These are phyloP conservation scores for Emydura subglobosa DNA, from an alignment of 2,113 vertebrate species.

Conservation along the genomic window DNA sequence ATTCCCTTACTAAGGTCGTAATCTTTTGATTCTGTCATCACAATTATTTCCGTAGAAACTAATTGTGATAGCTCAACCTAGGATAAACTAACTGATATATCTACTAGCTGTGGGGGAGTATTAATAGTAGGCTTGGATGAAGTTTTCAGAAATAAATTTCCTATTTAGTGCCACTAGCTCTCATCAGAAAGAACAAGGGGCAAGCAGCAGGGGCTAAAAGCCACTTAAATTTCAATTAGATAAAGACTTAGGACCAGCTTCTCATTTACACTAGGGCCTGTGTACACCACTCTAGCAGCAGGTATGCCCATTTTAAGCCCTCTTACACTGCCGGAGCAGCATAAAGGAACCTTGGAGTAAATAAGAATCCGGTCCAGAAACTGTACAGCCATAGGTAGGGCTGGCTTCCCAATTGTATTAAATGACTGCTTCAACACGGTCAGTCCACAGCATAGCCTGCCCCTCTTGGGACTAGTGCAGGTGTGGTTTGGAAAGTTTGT, in stretches of 20 bases:
- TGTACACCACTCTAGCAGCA: not conserved
- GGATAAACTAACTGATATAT: not conserved
- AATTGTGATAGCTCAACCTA: not conserved
- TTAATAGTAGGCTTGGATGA: not conserved
- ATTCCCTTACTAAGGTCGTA: not conserved
- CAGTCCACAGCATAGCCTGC: not conserved
- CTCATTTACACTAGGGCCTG: accelerated
- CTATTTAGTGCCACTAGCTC: not conserved
- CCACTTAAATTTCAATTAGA: not conserved
- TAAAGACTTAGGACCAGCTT: not conserved
- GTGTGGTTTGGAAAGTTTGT: not conserved
- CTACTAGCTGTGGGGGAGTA: not conserved
- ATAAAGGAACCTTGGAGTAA: not conserved
- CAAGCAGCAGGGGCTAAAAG: not conserved
- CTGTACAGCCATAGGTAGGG: no score
- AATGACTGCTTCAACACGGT: no score
- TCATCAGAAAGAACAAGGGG: not conserved
- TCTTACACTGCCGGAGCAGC: not conserved
- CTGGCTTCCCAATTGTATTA: no score
- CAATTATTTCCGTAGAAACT: not conserved
- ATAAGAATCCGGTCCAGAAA: not conserved
- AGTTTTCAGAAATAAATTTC: not conserved
- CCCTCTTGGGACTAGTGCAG: not conserved
- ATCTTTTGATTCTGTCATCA: not conserved
- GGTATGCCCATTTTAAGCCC: not conserved